phyloP scores from a whole-genome alignment of 2,113 vertebrate species.

The Nothobranchius kuhntae region DNA sequence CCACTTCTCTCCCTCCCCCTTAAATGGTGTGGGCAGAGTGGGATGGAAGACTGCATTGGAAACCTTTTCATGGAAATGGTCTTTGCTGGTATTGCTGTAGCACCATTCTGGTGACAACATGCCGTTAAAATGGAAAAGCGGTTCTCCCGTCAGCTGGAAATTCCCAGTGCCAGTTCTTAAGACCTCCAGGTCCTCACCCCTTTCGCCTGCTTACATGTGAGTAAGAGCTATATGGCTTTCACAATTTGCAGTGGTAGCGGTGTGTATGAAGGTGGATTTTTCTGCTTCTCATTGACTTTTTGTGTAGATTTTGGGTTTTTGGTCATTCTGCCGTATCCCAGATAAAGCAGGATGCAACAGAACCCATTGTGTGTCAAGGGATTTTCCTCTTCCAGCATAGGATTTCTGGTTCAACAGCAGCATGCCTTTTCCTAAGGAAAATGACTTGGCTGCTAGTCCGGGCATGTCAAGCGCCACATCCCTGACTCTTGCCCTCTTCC shows the following conservation, averaged over 20 bases:
- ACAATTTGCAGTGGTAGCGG: conserved; percentile 1
- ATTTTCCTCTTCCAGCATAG: conserved; percentile 49
- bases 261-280: conserved; percentile 7
- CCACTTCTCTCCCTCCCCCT: conserved; percentile 63
- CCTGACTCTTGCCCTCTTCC: conserved; percentile 57
- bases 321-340: conserved; percentile 29
- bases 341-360: conserved; percentile 38
- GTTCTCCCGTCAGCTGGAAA: conserved; percentile 99
- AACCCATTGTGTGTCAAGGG: conserved; percentile 44
- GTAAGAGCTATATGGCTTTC: conserved; percentile 72
- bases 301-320: conserved; percentile 2
- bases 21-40: conserved; percentile 84
- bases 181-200: conserved; percentile 97
- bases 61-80: conserved; percentile 93
- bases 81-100: conserved; percentile 91
- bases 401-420: conserved; percentile 42
- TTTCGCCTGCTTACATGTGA: conserved; percentile 99
- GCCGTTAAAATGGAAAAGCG: conserved; percentile 99
- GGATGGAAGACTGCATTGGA: conserved; percentile 91
- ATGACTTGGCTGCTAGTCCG: conserved; percentile 46
- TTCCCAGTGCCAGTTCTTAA: conserved; percentile 99
- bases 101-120: conserved; percentile 96
- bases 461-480: conserved; percentile 48
- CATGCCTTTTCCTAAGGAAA: conserved; percentile 32
- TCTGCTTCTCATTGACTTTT: conserved; percentile 3